Evolutionary conservation across 2,797 vertebrate species (phyloP).

Genomic region (Cuculus canorus): DNA sequence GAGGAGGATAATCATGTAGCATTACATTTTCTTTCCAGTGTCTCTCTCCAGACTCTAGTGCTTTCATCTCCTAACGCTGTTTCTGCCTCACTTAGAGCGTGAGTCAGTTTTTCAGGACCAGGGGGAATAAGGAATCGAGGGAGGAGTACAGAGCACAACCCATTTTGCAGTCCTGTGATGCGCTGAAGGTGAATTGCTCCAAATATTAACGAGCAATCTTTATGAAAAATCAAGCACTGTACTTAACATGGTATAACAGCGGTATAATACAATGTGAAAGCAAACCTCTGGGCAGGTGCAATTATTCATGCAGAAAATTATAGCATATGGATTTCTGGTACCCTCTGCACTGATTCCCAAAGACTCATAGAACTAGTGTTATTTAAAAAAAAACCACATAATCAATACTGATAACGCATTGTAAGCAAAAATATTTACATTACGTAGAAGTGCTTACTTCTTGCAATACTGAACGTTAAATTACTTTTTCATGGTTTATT

Average conservation of each 20-base stretch:
- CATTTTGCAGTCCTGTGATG: neutral
- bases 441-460: neutral
- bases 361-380: neutral
- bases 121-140: neutral
- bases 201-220: neutral
- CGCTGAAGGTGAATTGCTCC: neutral
- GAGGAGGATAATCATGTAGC: neutral
- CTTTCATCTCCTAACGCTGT: neutral
- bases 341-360: neutral
- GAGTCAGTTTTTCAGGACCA: neutral
- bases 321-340: neutral
- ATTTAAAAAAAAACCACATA: neutral
- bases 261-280: neutral
- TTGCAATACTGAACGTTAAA: conserved; percentile 1
- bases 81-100: neutral
- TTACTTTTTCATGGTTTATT: neutral
- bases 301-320: neutral
- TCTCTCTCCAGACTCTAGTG: neutral
- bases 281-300: neutral
- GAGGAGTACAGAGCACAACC: neutral
- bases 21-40: neutral
- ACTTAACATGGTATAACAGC: neutral
- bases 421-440: neutral
- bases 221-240: neutral
- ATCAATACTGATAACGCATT: neutral